phyloP scores from a whole-genome alignment of 1,140 invertebrate species.

The Maconellicoccus hirsutus region DNA sequence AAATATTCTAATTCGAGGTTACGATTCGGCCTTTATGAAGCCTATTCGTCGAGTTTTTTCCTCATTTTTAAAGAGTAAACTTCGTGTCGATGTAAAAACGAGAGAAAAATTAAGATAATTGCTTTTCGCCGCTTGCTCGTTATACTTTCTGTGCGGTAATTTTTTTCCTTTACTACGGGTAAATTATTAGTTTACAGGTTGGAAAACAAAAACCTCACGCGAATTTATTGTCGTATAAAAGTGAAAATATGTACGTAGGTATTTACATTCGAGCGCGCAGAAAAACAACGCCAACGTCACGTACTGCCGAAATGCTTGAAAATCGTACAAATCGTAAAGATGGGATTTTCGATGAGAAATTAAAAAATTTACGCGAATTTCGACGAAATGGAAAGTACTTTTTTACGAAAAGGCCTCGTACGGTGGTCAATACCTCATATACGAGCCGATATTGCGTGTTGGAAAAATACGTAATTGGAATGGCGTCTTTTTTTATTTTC shows the following conservation, averaged over 20 bases:
- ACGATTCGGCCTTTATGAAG: too few species aligned
- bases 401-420: not conserved
- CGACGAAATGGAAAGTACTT: not conserved
- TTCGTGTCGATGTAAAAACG: too few species aligned
- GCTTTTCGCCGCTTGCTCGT: not conserved
- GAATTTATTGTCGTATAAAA: not conserved
- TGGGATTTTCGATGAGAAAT: too few species aligned
- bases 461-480: not conserved
- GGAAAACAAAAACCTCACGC: not conserved
- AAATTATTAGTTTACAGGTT: not conserved
- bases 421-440: not conserved
- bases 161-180: not conserved
- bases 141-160: not conserved
- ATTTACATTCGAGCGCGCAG: too few species aligned
- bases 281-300: too few species aligned
- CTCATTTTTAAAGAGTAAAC: too few species aligned
- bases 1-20: too few species aligned
- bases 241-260: too few species aligned
- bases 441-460: not conserved
- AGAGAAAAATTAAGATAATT: not conserved
- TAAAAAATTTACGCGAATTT: too few species aligned
- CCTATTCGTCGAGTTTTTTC: too few species aligned
- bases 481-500: slow-evolving; percentile 3
- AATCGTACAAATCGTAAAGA: too few species aligned
- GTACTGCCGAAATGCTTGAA: too few species aligned